Evolutionary conservation across 2,797 vertebrate species (phyloP).

Genomic region (Sebastes taczanowskii): DNA sequence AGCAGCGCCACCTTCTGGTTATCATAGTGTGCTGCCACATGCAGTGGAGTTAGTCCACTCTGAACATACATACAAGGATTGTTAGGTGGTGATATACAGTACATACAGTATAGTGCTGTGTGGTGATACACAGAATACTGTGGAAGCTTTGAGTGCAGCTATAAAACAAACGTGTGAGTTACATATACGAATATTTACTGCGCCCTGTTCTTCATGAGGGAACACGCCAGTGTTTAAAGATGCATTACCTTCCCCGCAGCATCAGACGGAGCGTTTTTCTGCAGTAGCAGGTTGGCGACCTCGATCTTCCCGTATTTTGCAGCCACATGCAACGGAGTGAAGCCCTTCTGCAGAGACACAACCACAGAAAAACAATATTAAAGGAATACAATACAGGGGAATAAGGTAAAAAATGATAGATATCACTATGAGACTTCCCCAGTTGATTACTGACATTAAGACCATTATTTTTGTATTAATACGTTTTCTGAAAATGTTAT

Average conservation of each 20-base stretch:
- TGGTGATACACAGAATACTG: background rate
- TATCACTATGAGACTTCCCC: too few relatives aligned
- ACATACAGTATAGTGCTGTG: background rate
- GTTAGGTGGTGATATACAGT: constrained; percentile 28
- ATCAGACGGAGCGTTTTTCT: constrained; percentile 92
- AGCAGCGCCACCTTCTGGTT: constrained; percentile 99
- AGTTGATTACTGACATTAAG: too few relatives aligned
- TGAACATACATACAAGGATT: constrained; percentile 75
- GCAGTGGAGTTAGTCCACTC: constrained; percentile 99
- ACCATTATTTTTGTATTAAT: too few relatives aligned
- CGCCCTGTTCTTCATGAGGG: too few relatives aligned
- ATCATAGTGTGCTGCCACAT: constrained; percentile 99
- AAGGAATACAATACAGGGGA: too few relatives aligned
- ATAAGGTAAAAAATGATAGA: too few relatives aligned
- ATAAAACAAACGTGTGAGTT: background rate
- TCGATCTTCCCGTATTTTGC: constrained; percentile 98
- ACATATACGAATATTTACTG: background rate
- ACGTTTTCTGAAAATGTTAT: too few relatives aligned
- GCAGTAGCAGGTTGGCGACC: constrained; percentile 94
- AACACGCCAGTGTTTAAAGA: background rate
- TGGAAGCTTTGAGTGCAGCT: background rate
- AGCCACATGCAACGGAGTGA: constrained; percentile 96
- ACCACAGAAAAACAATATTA: background rate
- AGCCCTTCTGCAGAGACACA: constrained; percentile 90
- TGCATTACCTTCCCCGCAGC: constrained; percentile 92